Percentiles rank a stretch among this genome's conserved stretches.
Conservation (phyloP, 2,797 vertebrate genomes). For the Pitangus sulphuratus region DNA sequence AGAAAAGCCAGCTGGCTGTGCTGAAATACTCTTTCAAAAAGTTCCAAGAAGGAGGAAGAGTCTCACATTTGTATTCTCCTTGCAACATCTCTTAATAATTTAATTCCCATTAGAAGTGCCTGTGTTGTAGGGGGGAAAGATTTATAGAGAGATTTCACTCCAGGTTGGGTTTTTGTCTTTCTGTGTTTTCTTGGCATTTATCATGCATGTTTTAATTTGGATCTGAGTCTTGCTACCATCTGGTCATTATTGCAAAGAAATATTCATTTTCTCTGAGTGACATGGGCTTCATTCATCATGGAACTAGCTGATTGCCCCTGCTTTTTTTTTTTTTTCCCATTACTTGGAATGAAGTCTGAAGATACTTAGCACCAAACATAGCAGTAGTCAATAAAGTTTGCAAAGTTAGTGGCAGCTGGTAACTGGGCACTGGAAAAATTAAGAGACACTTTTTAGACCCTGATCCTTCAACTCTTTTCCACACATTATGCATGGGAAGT, state of each 20-base stretch:
- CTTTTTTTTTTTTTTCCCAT: constrained; percentile 55
- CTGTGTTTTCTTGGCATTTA: constrained; percentile 87
- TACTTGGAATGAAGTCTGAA: constrained; percentile 70
- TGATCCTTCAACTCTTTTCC: background rate
- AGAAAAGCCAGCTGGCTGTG: constrained; percentile 56
- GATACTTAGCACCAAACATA: constrained; percentile 19
- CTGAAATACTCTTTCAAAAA: constrained; percentile 60
- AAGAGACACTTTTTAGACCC: background rate
- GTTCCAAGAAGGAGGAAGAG: constrained; percentile 61
- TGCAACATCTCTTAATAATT: constrained; percentile 83
- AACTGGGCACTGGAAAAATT: background rate
- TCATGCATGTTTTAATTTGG: constrained; percentile 88
- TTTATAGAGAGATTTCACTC: constrained; percentile 86
- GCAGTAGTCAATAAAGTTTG: constrained; percentile 45
- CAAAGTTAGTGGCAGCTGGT: constrained; percentile 30
- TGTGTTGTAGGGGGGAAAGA: constrained; percentile 74
- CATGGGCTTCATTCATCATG: constrained; percentile 81
- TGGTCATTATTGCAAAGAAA: constrained; percentile 87
- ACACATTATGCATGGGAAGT: background rate
- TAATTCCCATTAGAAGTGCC: constrained; percentile 84
- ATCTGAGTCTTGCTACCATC: constrained; percentile 85
- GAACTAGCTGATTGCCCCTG: constrained; percentile 72
- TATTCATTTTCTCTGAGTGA: constrained; percentile 85
- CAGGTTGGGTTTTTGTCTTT: constrained; percentile 85
- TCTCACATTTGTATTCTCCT: constrained; percentile 82